A percentile compares a stretch with the other conserved stretches of the same genome.
Evolutionary conservation across 2,113 vertebrate species (phyloP).

Genomic region (Ptilorrhoa leucosticta): DNA sequence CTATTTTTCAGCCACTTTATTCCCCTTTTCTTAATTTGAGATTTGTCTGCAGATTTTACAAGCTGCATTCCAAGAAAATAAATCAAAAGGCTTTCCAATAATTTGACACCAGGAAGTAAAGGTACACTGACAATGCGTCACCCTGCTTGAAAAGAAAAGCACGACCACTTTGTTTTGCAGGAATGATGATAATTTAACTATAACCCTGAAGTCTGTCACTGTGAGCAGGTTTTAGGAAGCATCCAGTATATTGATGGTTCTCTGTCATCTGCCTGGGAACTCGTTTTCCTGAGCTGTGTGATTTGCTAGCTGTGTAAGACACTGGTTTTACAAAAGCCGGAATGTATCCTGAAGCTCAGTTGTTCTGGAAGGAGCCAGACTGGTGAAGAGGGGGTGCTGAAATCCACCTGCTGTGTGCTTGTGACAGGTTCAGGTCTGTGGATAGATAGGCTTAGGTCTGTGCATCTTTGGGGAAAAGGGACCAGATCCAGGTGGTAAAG

Average conservation of each 20-base stretch:
- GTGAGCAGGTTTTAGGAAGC: constrained; percentile 41
- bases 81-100: background rate
- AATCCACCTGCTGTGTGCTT: constrained; percentile 32
- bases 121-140: background rate
- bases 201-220: constrained; percentile 28
- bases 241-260: constrained; percentile 4
- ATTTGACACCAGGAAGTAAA: background rate
- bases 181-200: background rate
- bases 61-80: background rate
- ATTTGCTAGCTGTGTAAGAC: constrained; percentile 34
- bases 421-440: constrained; percentile 44
- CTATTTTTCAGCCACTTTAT: background rate
- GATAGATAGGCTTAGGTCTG: constrained; percentile 41
- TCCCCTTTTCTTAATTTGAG: background rate
- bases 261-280: constrained; percentile 22
- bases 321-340: constrained; percentile 25
- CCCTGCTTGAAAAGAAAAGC: constrained; percentile 13
- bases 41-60: background rate
- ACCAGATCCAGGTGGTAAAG: constrained; percentile 56
- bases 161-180: constrained; percentile 47
- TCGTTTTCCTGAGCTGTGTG: constrained; percentile 49
- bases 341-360: constrained; percentile 36
- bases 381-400: constrained; percentile 57
- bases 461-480: constrained; percentile 52
- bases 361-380: constrained; percentile 56